phyloP scores from a whole-genome alignment of 2,113 vertebrate species.

The Platichthys stellatus region DNA sequence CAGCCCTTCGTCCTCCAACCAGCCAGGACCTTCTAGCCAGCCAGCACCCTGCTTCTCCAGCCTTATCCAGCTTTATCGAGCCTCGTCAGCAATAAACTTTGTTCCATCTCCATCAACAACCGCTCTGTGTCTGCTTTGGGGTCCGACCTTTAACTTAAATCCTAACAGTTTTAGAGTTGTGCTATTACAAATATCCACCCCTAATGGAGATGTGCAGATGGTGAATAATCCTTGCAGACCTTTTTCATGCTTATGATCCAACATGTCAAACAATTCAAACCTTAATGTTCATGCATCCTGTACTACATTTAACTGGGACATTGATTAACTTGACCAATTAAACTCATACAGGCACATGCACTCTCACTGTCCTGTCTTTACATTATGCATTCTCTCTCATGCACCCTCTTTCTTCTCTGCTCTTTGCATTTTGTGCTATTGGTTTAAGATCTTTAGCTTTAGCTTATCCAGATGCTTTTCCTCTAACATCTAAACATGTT shows the following conservation, averaged over 20 bases:
- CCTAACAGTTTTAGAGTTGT: neutral
- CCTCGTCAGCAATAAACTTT: too few species aligned
- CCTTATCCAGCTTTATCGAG: too few species aligned
- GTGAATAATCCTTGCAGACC: too few species aligned
- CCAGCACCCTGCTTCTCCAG: too few species aligned
- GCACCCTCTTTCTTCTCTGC: neutral
- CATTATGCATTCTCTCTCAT: neutral
- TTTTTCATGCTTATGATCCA: neutral
- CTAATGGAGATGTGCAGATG: too few species aligned
- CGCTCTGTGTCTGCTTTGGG: too few species aligned
- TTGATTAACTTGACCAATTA: neutral
- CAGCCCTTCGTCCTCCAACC: too few species aligned
- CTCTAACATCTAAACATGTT: slow-evolving; percentile 52
- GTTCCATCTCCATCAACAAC: too few species aligned
- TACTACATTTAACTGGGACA: neutral
- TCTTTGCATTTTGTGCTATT: slow-evolving; percentile 7
- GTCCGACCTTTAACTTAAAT: too few species aligned
- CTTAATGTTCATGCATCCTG: neutral
- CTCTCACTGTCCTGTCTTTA: neutral
- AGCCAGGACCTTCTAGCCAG: too few species aligned
- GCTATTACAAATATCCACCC: too few species aligned
- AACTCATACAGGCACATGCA: too few species aligned
- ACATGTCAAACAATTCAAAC: neutral
- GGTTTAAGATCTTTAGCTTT: slow-evolving; percentile 5
- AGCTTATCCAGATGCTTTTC: slow-evolving; percentile 51